Evolutionary conservation across 2,113 vertebrate genomes (phyloP), one percentile per base, ranked within the genome.

Genomic region (Passer domesticus): DNA sequence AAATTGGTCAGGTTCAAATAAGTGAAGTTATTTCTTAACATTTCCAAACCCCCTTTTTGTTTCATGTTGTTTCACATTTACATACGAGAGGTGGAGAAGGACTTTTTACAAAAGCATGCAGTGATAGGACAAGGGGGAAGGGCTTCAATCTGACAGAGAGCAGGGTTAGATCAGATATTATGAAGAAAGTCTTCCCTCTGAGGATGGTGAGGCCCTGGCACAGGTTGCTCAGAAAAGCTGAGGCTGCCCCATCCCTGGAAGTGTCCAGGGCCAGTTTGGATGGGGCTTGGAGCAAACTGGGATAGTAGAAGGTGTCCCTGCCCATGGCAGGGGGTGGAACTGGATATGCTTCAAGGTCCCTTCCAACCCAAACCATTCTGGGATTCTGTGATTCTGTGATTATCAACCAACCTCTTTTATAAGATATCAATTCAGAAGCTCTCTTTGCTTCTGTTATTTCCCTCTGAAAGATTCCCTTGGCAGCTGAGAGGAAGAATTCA

Each of bases 251-350:
- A 41, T 33, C 41, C 55, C 63, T 83, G 63, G 35, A 1, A 43
- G 5, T 55, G 31, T 8, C 17, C 63, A 23, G 6, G 14, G 12
- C 14, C 39, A 31, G 30, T 2, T 0, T 63, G 79, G 55, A 76
- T 0, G 0, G 10, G 18, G 12, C n/a, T 63, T 31, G 47, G 41
- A 83, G 14, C 25, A 35, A 0, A 8, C 30, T 49, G 70, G 35
- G 17, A 1, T 0, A 8, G 41, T 7, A 41, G 47, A 33, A 83
- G 9, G 5, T 69, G 41, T 55, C n/a, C 9, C 46, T 60, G 62
- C 6, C 53, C 30, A 22, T n/a, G 53, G 28, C 46, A 68, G n/a
- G 17, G 33, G 1, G 5, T 35, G n/a, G 30, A 28, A 35, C 1
- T 0, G 25, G 70, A 3, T 31, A n/a, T 27, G 13, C 14, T 69